Base-by-base conservation (phyloP, 2,113 vertebrate species). In the Cettia cetti region DNA sequence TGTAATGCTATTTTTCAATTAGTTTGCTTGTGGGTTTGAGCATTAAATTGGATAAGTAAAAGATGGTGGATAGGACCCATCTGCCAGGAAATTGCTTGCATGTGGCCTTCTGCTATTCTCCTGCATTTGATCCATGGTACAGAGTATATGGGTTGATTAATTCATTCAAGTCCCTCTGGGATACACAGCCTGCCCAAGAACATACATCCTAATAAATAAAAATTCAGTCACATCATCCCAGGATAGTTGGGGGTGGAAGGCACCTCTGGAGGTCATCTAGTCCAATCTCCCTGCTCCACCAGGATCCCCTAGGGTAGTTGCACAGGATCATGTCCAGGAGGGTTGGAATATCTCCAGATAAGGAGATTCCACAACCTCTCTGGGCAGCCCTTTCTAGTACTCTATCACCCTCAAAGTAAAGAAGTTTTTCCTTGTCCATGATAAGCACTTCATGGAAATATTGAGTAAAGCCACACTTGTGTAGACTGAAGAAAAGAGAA, bases 61-160 rank as follows among this genome's bases (percentile, higher is more conserved):
- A 94, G 89, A 89, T 59, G 50, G 84, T 92, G 40, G 88, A 71
- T 91, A 75, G 74, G 71, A 91, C 71, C 86, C 84, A 94, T 86
- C 90, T 96, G 84, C 84, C 79, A 91, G 93, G 82, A 95, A 96
- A 95, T 86, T 77, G 76, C 33, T 83, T 86, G 91, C 59, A 74
- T 86, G 87, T 93, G 96, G 74, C 72, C 93, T 89, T 90, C 84
- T 94, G 94, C 89, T 93, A 40, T 72, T 94, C 70, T 63, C 75
- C 78, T 89, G 63, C 39, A 69, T 86, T 94, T 77, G 89, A 94
- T 89, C 94, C 92, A 77, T 59, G 80, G 85, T 85, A 56, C 26
- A 61, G 37, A 53, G 56, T 33, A 39, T 70, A 65, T 69, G 84
- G 54, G 54, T 59, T 87, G 90, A 91, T 92, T 84, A 94, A 94